Conservation (phyloP, 2,113 vertebrate species). For the Elanoides forficatus region DNA sequence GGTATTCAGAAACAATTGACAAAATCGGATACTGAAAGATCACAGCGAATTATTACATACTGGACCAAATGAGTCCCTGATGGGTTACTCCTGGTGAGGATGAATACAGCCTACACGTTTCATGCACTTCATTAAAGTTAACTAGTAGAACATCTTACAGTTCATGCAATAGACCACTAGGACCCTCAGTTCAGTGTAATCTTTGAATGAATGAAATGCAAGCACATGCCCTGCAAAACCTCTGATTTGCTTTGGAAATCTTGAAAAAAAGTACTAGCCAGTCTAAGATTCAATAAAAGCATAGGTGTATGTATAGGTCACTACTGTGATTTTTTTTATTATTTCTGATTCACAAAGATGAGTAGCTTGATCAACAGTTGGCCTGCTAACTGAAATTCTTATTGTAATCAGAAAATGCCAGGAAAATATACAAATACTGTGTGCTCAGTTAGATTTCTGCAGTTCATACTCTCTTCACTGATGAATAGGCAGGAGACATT, state of each 20-base stretch:
- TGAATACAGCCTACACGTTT: background rate
- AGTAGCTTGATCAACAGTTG: background rate
- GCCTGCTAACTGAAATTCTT: background rate
- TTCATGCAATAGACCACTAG: background rate
- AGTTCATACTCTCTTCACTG: background rate
- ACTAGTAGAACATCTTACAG: background rate
- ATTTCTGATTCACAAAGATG: background rate
- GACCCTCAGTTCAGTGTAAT: background rate
- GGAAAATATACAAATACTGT: background rate
- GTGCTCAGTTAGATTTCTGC: background rate
- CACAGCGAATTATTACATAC: background rate
- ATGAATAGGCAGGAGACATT: background rate
- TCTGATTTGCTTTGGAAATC: background rate
- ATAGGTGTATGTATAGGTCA: background rate
- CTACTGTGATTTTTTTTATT: background rate
- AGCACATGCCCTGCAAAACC: background rate
- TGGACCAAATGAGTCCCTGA: background rate
- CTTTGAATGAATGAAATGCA: background rate
- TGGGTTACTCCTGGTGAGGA: background rate
- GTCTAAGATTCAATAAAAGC: background rate
- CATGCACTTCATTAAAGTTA: background rate
- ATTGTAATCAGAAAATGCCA: background rate
- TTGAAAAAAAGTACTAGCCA: background rate
- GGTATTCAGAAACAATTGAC: slow-evolving; percentile 35
- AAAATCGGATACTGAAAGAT: background rate